Conservation (phyloP, 2,797 vertebrate species). For the Melanotaenia trifasciata region DNA sequence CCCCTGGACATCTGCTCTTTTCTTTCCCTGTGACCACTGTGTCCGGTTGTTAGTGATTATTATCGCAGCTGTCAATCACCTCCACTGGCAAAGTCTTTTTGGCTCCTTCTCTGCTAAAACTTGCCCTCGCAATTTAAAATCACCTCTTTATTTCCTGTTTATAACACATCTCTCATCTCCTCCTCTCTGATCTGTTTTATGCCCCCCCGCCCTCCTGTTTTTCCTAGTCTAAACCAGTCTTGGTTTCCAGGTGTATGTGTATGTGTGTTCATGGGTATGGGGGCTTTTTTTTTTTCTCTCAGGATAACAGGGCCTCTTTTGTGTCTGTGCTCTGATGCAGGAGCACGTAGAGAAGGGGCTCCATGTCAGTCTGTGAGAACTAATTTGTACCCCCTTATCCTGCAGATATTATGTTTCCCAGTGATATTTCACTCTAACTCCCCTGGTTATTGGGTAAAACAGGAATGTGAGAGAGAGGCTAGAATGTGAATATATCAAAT, state of each 20-base stretch:
- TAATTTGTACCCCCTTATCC: slow-evolving; percentile 75
- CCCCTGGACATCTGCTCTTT: slow-evolving; percentile 34
- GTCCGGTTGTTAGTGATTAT: slow-evolving; percentile 79
- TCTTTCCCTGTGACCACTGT: slow-evolving; percentile 41
- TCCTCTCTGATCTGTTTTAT: slow-evolving; percentile 11
- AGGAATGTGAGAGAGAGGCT: slow-evolving; percentile 49
- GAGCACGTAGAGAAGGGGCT: slow-evolving; percentile 30
- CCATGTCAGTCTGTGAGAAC: slow-evolving; percentile 77
- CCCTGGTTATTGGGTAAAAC: slow-evolving; percentile 24
- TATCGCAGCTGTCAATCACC: slow-evolving; percentile 79
- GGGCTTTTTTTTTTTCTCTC: slow-evolving; percentile 25
- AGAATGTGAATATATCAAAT: slow-evolving; percentile 30
- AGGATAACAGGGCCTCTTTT: slow-evolving; percentile 73
- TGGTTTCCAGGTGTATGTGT: slow-evolving; percentile 64
- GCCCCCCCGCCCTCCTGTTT: slow-evolving; percentile 3
- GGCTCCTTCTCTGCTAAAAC: slow-evolving; percentile 22
- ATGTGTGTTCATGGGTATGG: not conserved
- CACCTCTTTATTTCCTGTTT: slow-evolving; percentile 36
- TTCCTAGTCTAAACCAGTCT: slow-evolving; percentile 24
- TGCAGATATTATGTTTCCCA: slow-evolving; percentile 65
- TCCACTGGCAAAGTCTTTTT: slow-evolving; percentile 36
- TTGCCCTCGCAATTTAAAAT: slow-evolving; percentile 34
- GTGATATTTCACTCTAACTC: slow-evolving; percentile 56
- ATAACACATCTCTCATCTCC: slow-evolving; percentile 18
- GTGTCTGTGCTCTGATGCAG: slow-evolving; percentile 67